These are phyloP conservation scores for Nephrotoma guestfalica DNA, from an alignment of 2,888 invertebrate species.

Conservation along the genomic window DNA sequence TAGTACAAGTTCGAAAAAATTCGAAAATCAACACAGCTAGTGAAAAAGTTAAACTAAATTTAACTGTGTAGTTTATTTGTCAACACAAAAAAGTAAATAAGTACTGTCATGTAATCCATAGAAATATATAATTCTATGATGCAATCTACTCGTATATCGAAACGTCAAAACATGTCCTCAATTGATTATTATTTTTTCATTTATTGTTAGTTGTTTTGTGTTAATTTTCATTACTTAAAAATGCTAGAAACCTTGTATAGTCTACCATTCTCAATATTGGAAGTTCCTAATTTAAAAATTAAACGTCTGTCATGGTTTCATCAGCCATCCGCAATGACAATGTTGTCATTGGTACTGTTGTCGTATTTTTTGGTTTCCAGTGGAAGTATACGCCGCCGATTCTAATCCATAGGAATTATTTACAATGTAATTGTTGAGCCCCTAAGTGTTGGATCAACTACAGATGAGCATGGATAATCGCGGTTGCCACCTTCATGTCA, in stretches of 20 bases:
- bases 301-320: conserved; percentile 86
- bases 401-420: conserved; percentile 62
- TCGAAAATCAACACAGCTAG: too few relatives aligned
- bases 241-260: conserved; percentile 67
- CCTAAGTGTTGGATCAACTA: conserved; percentile 93
- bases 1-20: too few relatives aligned
- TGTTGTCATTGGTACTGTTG: conserved; percentile 75
- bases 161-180: conserved; percentile 1
- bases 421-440: conserved; percentile 99
- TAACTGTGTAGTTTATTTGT: too few relatives aligned
- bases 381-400: conserved; percentile 41
- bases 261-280: conserved; percentile 67
- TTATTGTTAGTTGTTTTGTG: not conserved
- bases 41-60: too few relatives aligned
- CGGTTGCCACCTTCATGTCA: conserved; percentile 98
- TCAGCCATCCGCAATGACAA: conserved; percentile 86
- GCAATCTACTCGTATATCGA: too few relatives aligned
- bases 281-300: conserved; percentile 84
- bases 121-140: too few relatives aligned
- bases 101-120: too few relatives aligned
- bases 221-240: conserved; percentile 5
- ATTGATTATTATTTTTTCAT: too few relatives aligned
- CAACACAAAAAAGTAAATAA: too few relatives aligned
- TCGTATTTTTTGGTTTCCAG: conserved; percentile 97
- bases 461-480: conserved; percentile 94